phyloP scores from a whole-genome alignment of 2,113 vertebrate species.

The Labeo catla region DNA sequence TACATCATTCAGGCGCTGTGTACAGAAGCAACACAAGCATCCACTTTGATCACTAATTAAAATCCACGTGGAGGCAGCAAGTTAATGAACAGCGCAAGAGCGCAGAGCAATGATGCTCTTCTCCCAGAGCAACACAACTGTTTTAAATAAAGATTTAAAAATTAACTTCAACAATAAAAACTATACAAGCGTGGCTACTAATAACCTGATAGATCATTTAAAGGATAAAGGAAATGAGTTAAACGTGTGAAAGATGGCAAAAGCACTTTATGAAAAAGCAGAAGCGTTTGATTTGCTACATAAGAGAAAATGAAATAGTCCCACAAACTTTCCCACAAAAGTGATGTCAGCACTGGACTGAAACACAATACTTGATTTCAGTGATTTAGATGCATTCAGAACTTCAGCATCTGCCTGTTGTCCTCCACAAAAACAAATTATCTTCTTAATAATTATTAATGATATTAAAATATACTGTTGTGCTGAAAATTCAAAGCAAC shows the following conservation, averaged over 20 bases:
- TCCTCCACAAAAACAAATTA: neutral
- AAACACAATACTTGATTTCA: neutral
- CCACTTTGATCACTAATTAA: constrained; percentile 26
- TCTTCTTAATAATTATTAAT: neutral
- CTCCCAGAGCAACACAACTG: neutral
- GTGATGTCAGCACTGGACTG: neutral
- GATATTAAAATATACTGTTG: neutral
- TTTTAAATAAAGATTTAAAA: neutral
- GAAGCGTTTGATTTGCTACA: neutral
- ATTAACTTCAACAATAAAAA: neutral
- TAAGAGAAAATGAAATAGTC: neutral
- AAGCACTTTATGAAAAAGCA: neutral
- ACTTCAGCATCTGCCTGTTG: neutral
- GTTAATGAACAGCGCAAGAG: constrained; percentile 12
- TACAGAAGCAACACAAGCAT: neutral
- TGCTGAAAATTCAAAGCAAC: neutral
- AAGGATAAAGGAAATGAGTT: neutral
- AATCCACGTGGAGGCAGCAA: constrained; percentile 29
- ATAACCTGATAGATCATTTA: neutral
- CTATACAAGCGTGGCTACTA: neutral
- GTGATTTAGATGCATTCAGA: neutral
- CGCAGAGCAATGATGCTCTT: neutral
- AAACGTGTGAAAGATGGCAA: neutral
- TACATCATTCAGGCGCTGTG: neutral
- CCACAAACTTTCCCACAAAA: neutral